Conservation (phyloP, 2,797 vertebrate genomes). For the Muraenolepis orangiensis region DNA sequence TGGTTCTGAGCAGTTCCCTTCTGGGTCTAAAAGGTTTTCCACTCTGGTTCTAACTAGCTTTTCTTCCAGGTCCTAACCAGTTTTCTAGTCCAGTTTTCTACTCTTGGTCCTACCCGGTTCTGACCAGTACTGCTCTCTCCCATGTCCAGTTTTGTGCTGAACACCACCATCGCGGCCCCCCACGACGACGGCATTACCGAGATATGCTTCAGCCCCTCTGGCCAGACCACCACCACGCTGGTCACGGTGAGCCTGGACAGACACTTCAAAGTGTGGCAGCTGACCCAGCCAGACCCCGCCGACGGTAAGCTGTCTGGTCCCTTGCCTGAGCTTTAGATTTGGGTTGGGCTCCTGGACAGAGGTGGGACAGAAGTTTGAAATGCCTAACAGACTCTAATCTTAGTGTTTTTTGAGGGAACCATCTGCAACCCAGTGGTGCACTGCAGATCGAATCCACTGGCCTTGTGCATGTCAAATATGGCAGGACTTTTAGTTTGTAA, state of each 20-base stretch:
- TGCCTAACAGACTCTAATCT: no score
- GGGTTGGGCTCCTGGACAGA: neutral
- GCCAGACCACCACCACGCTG: constrained; percentile 72
- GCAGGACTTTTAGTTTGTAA: no score
- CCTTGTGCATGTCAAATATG: no score
- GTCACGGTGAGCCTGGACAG: constrained; percentile 84
- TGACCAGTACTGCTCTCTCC: neutral
- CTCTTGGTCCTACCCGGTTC: neutral
- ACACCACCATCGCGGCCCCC: constrained; percentile 84
- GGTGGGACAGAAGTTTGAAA: neutral
- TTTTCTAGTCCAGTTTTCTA: neutral
- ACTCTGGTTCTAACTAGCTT: neutral
- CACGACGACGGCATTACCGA: constrained; percentile 83
- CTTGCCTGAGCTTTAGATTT: no score
- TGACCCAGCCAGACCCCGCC: constrained; percentile 70
- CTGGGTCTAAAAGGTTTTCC: no score
- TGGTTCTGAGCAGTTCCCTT: no score
- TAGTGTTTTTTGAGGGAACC: no score
- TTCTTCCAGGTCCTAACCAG: neutral
- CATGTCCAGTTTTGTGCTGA: constrained; percentile 82
- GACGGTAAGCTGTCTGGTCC: constrained; percentile 69
- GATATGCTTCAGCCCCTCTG: constrained; percentile 79
- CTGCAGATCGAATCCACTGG: no score
- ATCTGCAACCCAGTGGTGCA: no score
- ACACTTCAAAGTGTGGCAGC: constrained; percentile 91